Evolutionary conservation across 2,113 vertebrate species (phyloP).

Genomic region (Dinomys branickii): DNA sequence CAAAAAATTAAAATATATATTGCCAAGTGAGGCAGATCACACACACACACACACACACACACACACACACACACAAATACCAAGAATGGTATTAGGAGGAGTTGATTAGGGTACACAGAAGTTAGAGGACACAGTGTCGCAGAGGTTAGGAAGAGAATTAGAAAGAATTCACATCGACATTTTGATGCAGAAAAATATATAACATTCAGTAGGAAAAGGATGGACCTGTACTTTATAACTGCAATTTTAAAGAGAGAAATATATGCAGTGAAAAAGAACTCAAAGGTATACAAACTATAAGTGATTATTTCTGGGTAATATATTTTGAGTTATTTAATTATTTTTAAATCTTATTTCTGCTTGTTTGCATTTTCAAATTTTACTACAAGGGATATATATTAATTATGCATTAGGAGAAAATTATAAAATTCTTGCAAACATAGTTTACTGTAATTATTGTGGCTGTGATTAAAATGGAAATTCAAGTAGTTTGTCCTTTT

Average conservation of each 20-base stretch:
- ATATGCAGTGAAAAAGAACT: background rate
- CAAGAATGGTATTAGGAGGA: background rate
- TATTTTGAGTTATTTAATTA: conserved; percentile 5
- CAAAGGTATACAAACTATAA: background rate
- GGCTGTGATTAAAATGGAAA: conserved; percentile 35
- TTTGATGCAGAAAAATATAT: background rate
- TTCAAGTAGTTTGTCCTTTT: background rate
- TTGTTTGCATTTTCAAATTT: conserved; percentile 42
- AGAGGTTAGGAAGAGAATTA: background rate
- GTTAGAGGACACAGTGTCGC: background rate
- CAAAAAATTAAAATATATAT: background rate
- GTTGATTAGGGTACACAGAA: background rate
- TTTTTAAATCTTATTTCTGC: conserved; percentile 20
- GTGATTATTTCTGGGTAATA: background rate
- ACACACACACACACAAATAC: too few species aligned
- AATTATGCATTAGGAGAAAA: conserved; percentile 48
- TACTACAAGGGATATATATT: background rate
- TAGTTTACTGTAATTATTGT: background rate
- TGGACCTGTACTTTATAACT: background rate
- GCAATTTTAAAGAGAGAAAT: background rate
- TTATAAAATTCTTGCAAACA: conserved; percentile 22
- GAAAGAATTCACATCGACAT: background rate
- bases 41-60: too few species aligned
- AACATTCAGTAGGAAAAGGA: background rate
- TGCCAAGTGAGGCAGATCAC: too few species aligned